Evolutionary conservation across 2,113 vertebrate species (phyloP), one percentile per base, ranked within the genome.

Genomic region (Perca flavescens): DNA sequence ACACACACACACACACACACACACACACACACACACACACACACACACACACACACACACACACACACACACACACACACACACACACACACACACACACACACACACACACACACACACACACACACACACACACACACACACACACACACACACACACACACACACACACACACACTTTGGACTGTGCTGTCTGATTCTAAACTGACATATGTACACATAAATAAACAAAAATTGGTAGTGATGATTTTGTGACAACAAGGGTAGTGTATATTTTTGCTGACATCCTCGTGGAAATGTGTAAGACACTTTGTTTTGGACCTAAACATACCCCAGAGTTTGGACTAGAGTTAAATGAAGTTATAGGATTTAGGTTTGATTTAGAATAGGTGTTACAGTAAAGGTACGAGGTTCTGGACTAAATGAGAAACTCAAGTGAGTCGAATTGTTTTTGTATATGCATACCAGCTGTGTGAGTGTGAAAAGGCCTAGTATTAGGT

Each of bases 251-350:
- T 47, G 22, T 46, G 69, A 73, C 6, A 2, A n/a, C 52, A 13
- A 62, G 5, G 5, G 10, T 14, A 28, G 21, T 22, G 53, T 63
- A 6, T 52, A 54, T 61, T 67, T 52, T 73, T 61, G 54, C 68
- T 61, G 47, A 74, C 66, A 34, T 74, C 31, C 28, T 61, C 62
- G 54, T 60, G 43, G 60, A 58, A 68, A 50, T 43, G 6, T 62
- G 31, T 12, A 60, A 22, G 4, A 60, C 28, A 54, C 19, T 19
- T 10, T 43, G 40, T 43, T 43, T 34, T 34, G 5, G 34, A 34
- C 5, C 34, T 21, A n/a, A 68, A 68, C 28, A 22, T 25, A 36
- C 2, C 12, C 1, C 3, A 40, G 21, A 1, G 57, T 46, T 47
- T n/a, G 5, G 34, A 62, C 5, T 6, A 6, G 13, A 12, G 14